Base-by-base conservation (phyloP, 2,113 vertebrate species). In the Zosterops pallidus region DNA sequence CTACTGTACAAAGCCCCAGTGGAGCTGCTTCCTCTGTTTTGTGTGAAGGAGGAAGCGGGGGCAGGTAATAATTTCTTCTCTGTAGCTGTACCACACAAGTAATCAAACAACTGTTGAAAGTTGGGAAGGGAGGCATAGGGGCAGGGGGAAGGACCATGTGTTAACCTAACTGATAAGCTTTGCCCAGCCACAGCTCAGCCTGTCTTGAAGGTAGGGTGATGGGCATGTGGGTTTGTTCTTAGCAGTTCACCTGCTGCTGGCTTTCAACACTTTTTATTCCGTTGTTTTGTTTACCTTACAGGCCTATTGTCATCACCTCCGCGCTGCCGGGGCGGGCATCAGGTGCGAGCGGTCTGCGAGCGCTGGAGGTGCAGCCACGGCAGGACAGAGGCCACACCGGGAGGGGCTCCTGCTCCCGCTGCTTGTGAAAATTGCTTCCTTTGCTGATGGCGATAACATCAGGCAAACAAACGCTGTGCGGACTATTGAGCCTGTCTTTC, bases 191-290 rank as follows among this genome's bases (percentile, higher is more conserved):
- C 75, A 83, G 91, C 92, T 96, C 94, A 94, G 64, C 64, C 64
- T 53, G 83, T 67, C 70, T 74, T 3, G 2, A 60, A 53, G 59
- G 63, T 14, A 7, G 69, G 77, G 87, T 85, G 94, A 85, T 60
- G 89, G 71, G 89, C 39, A 31, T 19, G 41, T 23, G 14, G 75
- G 82, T 96, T 96, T 96, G 92, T 95, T 96, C 94, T 86, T 60
- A 86, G 95, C 92, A 89, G 96, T 98, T 98, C 99, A 99, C 99
- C 99, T 99, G 99, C 98, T 95, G 97, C 97, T 97, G 81, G 98
- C 98, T 98, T 98, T 98, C 95, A 97, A 83, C 97, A 91, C 95
- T 53, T 96, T 97, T 97, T 93, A 95, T 97, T 95, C 92, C n/a
- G 8, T 78, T 95, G 78, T 95, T 93, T 93, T 97, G 94, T 97